These are phyloP conservation scores for Oreochromis grahami DNA, from an alignment of 2,797 vertebrate species.

Conservation along the genomic window DNA sequence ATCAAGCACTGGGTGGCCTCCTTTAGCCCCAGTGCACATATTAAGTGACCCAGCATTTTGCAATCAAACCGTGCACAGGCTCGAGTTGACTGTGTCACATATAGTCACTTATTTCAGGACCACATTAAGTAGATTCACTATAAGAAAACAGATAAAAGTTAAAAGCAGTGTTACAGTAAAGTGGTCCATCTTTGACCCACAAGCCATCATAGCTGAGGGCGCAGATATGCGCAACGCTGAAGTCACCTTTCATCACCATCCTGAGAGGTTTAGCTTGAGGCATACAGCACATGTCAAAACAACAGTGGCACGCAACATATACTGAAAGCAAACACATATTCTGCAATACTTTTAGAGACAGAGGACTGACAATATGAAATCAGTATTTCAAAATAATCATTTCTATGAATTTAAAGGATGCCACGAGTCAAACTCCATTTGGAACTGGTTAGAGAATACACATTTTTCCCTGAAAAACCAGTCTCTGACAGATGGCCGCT, in stretches of 20 bases:
- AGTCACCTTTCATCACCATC: not conserved
- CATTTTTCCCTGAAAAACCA: not conserved
- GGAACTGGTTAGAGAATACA: not conserved
- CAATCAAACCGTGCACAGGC: not conserved
- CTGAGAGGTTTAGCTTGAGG: not conserved
- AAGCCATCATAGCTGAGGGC: not conserved
- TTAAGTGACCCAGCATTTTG: conserved; percentile 3
- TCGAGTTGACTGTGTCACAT: not conserved
- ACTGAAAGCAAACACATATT: not conserved
- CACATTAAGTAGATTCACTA: conserved; percentile 49
- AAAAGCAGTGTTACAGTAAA: not conserved
- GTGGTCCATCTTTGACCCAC: conserved; percentile 1
- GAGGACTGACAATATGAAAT: not conserved
- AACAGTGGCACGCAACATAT: not conserved
- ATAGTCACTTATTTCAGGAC: conserved; percentile 4
- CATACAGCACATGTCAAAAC: not conserved
- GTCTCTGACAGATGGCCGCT: not conserved
- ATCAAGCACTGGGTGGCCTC: not conserved
- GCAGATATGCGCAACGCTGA: not conserved
- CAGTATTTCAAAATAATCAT: not conserved
- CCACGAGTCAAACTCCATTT: not conserved
- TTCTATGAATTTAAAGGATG: not conserved
- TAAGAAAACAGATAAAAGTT: conserved; percentile 31
- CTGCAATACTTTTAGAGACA: not conserved
- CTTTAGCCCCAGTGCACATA: not conserved